These are phyloP conservation scores for Mesopsocus fuscifrons DNA, from an alignment of 2,888 invertebrate genomes.

Conservation along the genomic window DNA sequence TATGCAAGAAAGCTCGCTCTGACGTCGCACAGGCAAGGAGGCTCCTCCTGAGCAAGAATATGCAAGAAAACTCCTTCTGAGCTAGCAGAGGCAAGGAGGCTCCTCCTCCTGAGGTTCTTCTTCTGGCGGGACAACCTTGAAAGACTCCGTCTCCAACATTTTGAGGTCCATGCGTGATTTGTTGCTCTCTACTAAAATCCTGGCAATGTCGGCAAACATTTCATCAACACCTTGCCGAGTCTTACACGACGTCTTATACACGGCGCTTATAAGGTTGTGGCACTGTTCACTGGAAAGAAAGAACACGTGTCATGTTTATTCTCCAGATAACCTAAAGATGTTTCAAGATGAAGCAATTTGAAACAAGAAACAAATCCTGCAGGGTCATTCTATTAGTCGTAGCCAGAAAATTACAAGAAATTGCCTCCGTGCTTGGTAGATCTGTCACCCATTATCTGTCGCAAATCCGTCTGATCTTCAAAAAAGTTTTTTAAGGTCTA, in stretches of 20 bases:
- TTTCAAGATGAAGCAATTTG: no score
- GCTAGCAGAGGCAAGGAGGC: conserved; percentile 21
- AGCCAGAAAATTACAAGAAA: no score
- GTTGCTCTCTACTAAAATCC: conserved; percentile 58
- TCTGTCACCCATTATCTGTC: no score
- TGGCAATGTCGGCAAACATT: conserved; percentile 81
- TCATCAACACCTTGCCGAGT: conserved; percentile 67
- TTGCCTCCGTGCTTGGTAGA: no score
- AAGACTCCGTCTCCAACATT: conserved; percentile 35
- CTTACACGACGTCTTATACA: conserved; percentile 80
- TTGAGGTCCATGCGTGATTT: conserved; percentile 67
- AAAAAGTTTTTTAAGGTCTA: no score
- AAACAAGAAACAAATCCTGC: no score
- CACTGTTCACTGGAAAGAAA: conserved; percentile 58
- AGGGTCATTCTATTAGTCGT: no score
- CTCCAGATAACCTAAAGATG: neutral
- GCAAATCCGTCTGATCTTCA: no score
- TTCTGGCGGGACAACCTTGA: conserved; percentile 19
- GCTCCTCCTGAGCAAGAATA: no score
- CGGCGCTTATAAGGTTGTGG: conserved; percentile 71
- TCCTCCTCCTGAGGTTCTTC: conserved; percentile 20
- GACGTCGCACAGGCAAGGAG: no score
- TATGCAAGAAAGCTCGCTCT: no score
- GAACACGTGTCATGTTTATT: conserved; percentile 7
- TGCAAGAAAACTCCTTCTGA: no score